Evolutionary conservation across 1,140 invertebrate genomes (phyloP).

Genomic region (Megalonaias nervosa): DNA sequence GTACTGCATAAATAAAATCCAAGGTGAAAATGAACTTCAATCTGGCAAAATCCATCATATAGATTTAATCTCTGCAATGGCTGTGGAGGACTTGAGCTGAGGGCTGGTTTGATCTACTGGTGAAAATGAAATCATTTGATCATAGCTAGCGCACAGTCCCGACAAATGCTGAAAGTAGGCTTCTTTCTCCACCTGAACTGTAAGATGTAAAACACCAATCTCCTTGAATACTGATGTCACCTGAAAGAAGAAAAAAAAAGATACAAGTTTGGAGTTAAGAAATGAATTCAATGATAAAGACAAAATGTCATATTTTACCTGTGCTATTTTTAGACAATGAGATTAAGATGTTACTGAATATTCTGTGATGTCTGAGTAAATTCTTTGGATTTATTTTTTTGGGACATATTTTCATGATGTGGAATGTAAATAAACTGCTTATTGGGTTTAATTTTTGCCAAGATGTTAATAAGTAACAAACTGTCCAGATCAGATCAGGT

Average conservation of each 20-base stretch:
- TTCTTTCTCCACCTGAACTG: conserved; percentile 72
- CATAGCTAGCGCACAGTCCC: conserved; percentile 64
- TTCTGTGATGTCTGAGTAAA: neutral
- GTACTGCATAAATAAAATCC: too few species aligned
- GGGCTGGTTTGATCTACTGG: too few species aligned
- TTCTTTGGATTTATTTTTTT: neutral
- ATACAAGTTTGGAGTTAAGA: conserved; percentile 1
- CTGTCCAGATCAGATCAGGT: too few species aligned
- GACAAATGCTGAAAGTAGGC: conserved; percentile 70
- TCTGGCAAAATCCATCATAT: too few species aligned
- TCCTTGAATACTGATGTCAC: conserved; percentile 68
- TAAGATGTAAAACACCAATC: conserved; percentile 64
- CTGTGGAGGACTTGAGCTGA: too few species aligned
- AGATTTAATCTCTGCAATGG: too few species aligned
- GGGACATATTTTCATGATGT: neutral
- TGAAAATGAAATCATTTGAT: conserved; percentile 24
- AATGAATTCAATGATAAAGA: neutral
- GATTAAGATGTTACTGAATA: neutral
- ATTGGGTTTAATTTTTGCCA: too few species aligned
- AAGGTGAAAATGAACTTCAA: too few species aligned
- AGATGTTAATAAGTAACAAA: too few species aligned
- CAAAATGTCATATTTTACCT: neutral
- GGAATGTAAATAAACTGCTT: too few species aligned
- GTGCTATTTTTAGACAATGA: neutral
- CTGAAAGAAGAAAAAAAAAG: conserved; percentile 52